Conservation (phyloP, 2,888 invertebrate species). For the Oscheius sp. region DNA sequence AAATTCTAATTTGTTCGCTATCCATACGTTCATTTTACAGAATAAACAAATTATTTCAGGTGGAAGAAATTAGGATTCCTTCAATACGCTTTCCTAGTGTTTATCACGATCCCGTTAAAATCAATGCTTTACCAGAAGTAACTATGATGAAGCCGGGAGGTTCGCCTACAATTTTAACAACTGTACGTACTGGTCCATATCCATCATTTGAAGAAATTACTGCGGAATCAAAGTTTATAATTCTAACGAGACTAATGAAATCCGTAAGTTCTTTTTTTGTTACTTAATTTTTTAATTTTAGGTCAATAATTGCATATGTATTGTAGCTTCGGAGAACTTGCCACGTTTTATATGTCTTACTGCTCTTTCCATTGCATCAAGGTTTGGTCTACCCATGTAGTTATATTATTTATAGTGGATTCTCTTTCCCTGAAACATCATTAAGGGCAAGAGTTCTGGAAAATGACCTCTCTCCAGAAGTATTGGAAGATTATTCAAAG, state of each 20-base stretch:
- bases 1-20: too few species aligned
- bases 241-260: constrained; percentile 90
- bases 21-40: too few species aligned
- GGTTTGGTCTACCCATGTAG: not conserved
- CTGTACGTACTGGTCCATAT: constrained; percentile 87
- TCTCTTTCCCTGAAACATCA: constrained; percentile 46
- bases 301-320: constrained; percentile 45
- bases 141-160: constrained; percentile 36
- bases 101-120: constrained; percentile 87
- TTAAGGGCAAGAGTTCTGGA: constrained; percentile 41
- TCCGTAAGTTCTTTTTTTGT: constrained; percentile 73
- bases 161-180: constrained; percentile 45
- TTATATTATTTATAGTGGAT: constrained; percentile 34
- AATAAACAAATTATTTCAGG: constrained; percentile 75
- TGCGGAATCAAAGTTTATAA: constrained; percentile 84
- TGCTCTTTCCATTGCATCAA: constrained; percentile 41
- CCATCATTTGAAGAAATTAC: constrained; percentile 88
- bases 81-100: constrained; percentile 89
- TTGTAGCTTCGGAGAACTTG: constrained; percentile 40
- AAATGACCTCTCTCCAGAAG: constrained; percentile 45
- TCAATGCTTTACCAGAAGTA: constrained; percentile 74
- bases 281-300: constrained; percentile 11
- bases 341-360: constrained; percentile 43
- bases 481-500: constrained; percentile 58
- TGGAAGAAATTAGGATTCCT: constrained; percentile 84